Evolutionary conservation across 2,888 invertebrate species (phyloP).

Genomic region (Dicranocentrus wangi): DNA sequence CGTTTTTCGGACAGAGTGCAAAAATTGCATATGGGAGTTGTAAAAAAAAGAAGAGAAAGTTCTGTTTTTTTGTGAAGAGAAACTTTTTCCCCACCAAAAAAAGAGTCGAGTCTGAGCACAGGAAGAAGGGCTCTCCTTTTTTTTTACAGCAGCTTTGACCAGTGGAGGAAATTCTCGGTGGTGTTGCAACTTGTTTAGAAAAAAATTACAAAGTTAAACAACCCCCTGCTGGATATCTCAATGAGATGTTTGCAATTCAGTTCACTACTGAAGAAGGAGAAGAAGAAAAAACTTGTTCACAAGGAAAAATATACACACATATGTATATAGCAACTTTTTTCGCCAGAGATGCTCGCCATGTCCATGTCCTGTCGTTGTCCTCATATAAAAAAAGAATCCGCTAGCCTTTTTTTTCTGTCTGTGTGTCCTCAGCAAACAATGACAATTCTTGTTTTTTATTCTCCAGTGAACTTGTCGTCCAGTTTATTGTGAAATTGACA

Average conservation of each 20-base stretch:
- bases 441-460: too few species aligned
- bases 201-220: constrained; percentile 49
- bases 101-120: neutral
- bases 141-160: neutral
- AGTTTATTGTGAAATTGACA: too few species aligned
- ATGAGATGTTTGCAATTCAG: constrained; percentile 20
- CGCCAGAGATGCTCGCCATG: neutral
- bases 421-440: too few species aligned
- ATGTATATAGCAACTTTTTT: too few species aligned
- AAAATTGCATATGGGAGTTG: constrained; percentile 38
- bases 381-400: neutral
- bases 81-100: neutral
- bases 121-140: neutral
- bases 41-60: constrained; percentile 30
- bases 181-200: constrained; percentile 21
- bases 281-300: too few species aligned
- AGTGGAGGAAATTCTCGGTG: neutral
- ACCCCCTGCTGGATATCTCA: constrained; percentile 29
- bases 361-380: neutral
- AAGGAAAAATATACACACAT: too few species aligned
- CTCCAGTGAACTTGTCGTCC: too few species aligned
- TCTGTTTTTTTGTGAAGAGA: constrained; percentile 1
- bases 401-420: too few species aligned
- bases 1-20: neutral
- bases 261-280: too few species aligned